Base-by-base conservation (phyloP, 1,140 invertebrate species). In the Halesus radiatus region DNA sequence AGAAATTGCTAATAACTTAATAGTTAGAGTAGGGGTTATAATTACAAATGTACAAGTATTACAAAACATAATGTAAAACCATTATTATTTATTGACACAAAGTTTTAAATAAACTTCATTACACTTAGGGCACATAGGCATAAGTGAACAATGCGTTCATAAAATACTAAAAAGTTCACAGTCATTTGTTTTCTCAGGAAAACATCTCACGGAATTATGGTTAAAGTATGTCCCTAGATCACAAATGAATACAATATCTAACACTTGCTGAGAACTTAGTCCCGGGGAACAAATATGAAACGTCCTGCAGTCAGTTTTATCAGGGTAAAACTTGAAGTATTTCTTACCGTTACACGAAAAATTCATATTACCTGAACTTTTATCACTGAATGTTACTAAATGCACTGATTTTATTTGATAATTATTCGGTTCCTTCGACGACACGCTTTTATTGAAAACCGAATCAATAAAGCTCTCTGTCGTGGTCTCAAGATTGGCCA, bases 231-330 rank as follows among this genome's bases (percentile, higher is more conserved):
- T 80, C 50, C 70, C 80, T 78, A 76, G 23, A 78, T 81, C 83
- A 81, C 83, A 84, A 20, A 62, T 75, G 73, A 80, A 84, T 78
- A 64, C 72, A 58, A 80, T 78, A 50, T 81, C 45, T 68, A 84
- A 56, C 76, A 84, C 80, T 84, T 84, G 77, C n/a, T n/a, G 37
- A 22, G 53, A n/a, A 68, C 50, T 72, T 20, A 75, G 60, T 23
- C 80, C 80, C 10, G 80, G 80, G 5, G 80, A 77, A 72, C 83
- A 84, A 54, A 84, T 62, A 56, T 84, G 83, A 76, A 84, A 84
- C 80, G 80, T 81, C 76, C 80, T 84, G 64, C 83, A 84, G 66
- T 84, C 79, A 8, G 62, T 79, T 78, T 78, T 84, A 76, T 81
- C 83, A 6, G 80, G 78, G 77, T 84, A 84, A 70, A 81, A 81